phyloP scores from a whole-genome alignment of 2,113 vertebrate genomes.

The Ciconia stormi region DNA sequence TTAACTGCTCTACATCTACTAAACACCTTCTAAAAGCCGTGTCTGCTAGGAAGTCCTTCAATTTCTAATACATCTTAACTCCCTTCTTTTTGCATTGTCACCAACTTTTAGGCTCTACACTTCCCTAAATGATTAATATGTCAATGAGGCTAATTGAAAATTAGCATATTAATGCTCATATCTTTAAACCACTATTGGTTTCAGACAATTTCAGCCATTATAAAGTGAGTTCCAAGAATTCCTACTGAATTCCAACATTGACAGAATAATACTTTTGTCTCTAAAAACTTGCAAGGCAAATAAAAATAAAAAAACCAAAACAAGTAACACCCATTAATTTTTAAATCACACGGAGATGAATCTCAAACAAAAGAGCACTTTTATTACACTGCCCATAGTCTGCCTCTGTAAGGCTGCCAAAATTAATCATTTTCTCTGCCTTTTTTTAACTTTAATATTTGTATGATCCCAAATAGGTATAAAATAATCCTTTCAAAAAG shows the following conservation, averaged over 20 bases:
- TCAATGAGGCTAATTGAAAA: not conserved
- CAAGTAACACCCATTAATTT: not conserved
- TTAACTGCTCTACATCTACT: not conserved
- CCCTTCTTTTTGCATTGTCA: not conserved
- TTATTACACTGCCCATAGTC: not conserved
- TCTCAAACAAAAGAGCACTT: not conserved
- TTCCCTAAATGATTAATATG: not conserved
- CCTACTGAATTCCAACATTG: not conserved
- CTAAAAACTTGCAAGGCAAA: not conserved
- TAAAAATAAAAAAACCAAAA: accelerated
- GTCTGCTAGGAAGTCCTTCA: not conserved
- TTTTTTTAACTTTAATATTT: not conserved
- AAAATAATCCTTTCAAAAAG: not conserved
- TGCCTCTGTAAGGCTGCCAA: not conserved
- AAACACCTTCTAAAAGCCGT: not conserved
- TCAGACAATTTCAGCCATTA: not conserved
- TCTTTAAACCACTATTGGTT: not conserved
- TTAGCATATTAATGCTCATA: not conserved
- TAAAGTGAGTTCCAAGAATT: not conserved
- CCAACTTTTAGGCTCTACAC: not conserved
- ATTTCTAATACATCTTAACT: not conserved
- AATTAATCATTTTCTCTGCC: not conserved
- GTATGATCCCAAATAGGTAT: not conserved
- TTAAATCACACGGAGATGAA: not conserved
- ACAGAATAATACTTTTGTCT: not conserved